Conservation (phyloP, 2,888 invertebrate genomes). For the Euphydryas editha region DNA sequence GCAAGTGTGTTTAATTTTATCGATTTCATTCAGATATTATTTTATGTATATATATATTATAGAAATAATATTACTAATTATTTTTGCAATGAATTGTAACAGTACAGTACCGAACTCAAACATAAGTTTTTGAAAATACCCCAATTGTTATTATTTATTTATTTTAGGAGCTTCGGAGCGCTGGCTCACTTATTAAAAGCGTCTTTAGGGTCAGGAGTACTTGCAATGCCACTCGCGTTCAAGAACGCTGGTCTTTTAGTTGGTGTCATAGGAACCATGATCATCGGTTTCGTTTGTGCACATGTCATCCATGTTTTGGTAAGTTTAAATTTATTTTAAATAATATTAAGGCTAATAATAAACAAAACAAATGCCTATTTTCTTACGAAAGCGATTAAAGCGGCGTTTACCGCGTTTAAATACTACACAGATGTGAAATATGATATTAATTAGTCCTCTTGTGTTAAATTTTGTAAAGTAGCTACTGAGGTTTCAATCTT, state of each 20-base stretch:
- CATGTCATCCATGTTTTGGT: slow-evolving; percentile 97
- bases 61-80: background rate
- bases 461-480: too few species aligned
- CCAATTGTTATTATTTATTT: background rate
- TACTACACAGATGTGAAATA: too few species aligned
- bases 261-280: slow-evolving; percentile 89
- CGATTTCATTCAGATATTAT: background rate
- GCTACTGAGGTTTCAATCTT: too few species aligned
- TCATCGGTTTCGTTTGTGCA: slow-evolving; percentile 94
- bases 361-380: too few species aligned
- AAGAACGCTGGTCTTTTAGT: slow-evolving; percentile 92
- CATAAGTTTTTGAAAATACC: too few species aligned
- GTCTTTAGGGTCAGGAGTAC: slow-evolving; percentile 95
- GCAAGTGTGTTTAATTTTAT: background rate
- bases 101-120: too few species aligned
- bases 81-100: background rate
- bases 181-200: slow-evolving; percentile 96
- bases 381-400: too few species aligned
- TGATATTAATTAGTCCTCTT: too few species aligned
- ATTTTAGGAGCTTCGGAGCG: slow-evolving; percentile 89
- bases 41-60: background rate
- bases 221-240: slow-evolving; percentile 96
- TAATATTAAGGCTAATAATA: background rate
- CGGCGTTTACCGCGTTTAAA: too few species aligned
- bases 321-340: too few species aligned